A percentile compares a stretch with the other conserved stretches of the same genome.
Conservation (phyloP, 2,113 vertebrate species). For the Gymnogyps californianus region DNA sequence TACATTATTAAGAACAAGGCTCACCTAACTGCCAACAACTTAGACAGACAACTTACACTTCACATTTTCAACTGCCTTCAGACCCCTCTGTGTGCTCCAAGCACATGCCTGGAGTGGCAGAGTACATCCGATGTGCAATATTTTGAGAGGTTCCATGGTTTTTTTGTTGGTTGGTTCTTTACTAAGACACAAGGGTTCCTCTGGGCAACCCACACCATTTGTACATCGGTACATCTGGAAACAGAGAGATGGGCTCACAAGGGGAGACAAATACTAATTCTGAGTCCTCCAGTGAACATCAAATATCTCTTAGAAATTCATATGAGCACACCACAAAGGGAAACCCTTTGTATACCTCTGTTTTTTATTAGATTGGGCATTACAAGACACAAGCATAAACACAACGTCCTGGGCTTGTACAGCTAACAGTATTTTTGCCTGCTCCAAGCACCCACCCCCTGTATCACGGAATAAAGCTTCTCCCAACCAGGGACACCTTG, state of each 20-base stretch:
- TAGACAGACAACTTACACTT: not conserved
- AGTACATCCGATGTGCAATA: accelerated
- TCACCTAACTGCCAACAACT: not conserved
- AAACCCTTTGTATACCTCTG: not conserved
- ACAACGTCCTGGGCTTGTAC: not conserved
- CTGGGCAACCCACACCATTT: not conserved
- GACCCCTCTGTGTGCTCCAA: not conserved
- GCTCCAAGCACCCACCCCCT: not conserved
- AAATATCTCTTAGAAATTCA: not conserved
- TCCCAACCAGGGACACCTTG: not conserved
- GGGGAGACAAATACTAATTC: not conserved
- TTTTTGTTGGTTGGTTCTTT: not conserved
- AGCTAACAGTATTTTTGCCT: not conserved
- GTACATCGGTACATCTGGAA: not conserved
- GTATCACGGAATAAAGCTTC: not conserved
- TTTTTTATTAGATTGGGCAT: not conserved
- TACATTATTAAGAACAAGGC: not conserved
- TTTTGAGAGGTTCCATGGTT: not conserved
- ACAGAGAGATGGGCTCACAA: not conserved
- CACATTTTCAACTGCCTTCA: not conserved
- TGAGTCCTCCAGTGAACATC: not conserved
- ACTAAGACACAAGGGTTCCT: not conserved
- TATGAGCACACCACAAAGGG: not conserved
- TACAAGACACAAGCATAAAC: not conserved
- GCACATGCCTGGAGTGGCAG: too few relatives aligned